A percentile compares a stretch with the other conserved stretches of the same genome.
phyloP scores from a whole-genome alignment of 2,113 vertebrate genomes.

The Ctenodactylus gundi region DNA sequence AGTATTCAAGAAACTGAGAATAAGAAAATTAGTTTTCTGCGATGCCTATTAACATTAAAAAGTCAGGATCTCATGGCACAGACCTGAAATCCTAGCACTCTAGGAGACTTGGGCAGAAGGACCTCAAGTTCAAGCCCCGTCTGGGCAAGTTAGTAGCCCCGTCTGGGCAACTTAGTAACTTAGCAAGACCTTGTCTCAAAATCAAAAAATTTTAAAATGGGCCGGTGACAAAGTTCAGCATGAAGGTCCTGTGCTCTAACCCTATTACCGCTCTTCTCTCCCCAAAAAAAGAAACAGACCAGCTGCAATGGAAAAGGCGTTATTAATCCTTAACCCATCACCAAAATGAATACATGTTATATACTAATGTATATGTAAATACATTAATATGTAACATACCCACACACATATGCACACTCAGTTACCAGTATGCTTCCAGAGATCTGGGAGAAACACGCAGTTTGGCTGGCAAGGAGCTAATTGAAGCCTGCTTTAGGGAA shows the following conservation, averaged over 20 bases:
- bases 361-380: neutral
- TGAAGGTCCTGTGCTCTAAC: no score
- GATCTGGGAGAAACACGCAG: neutral
- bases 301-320: neutral
- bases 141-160: no score
- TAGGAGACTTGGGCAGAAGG: no score
- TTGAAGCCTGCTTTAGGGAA: neutral
- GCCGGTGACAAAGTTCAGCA: no score
- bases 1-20: neutral
- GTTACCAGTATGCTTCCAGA: neutral
- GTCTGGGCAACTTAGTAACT: no score
- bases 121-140: no score
- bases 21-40: constrained; percentile 10
- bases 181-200: no score
- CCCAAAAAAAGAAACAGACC: no score
- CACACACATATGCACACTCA: neutral
- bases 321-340: neutral
- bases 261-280: no score
- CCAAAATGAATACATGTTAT: neutral
- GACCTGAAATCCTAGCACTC: no score
- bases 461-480: neutral
- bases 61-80: no score
- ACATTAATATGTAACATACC: neutral
- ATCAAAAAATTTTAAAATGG: no score
- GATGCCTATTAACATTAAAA: neutral